phyloP scores from a whole-genome alignment of 2,888 invertebrate species.

The Trachelus iudaicus region DNA sequence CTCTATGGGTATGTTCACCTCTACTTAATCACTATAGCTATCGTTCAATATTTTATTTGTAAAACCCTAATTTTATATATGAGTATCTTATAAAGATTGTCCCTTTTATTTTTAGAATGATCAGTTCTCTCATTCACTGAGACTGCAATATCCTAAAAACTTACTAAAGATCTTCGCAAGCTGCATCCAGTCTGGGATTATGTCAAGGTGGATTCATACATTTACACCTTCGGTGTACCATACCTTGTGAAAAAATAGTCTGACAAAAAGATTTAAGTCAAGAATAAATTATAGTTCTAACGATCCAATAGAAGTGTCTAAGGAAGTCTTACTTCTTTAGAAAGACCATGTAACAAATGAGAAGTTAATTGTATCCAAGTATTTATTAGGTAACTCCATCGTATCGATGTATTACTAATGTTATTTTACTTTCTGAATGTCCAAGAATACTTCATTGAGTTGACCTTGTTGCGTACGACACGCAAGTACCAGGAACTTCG shows the following conservation, averaged over 20 bases:
- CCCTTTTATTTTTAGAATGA: constrained; percentile 54
- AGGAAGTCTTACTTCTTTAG: background rate
- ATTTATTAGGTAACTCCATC: constrained; percentile 17
- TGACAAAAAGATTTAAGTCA: background rate
- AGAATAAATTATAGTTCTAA: background rate
- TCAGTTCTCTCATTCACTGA: constrained; percentile 55
- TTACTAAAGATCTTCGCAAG: background rate
- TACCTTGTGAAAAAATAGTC: background rate
- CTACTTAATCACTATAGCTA: background rate
- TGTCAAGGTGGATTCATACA: background rate
- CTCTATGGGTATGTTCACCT: constrained; percentile 87
- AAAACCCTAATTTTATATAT: background rate
- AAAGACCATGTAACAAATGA: background rate
- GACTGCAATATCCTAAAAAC: background rate
- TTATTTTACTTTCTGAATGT: background rate
- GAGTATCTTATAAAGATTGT: background rate
- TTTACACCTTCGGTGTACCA: background rate
- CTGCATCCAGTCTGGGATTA: background rate
- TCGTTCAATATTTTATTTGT: background rate
- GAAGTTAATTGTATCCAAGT: background rate
- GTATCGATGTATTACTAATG: constrained; percentile 1
- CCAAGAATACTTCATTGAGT: background rate
- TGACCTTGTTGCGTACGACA: background rate
- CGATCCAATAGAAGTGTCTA: background rate
- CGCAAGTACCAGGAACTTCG: background rate